phyloP scores from a whole-genome alignment of 2,888 invertebrate species.

The Coremacera marginata region DNA sequence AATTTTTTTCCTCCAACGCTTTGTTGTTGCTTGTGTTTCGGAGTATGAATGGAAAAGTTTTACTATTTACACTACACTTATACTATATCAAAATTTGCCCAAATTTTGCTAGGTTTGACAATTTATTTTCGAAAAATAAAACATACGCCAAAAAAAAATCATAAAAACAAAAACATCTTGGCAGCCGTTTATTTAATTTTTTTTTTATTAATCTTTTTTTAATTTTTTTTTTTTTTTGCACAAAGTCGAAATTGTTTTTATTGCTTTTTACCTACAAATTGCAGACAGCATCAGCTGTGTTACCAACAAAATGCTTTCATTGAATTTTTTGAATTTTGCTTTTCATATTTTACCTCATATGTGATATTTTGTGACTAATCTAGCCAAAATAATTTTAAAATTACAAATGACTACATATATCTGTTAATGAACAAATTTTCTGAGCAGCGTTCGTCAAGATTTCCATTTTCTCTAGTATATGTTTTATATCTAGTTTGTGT shows the following conservation, averaged over 20 bases:
- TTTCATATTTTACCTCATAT: neutral
- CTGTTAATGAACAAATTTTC: too few relatives aligned
- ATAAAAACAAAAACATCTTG: neutral
- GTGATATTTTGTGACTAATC: too few relatives aligned
- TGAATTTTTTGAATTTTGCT: neutral
- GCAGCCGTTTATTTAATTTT: neutral
- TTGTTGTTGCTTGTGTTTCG: neutral
- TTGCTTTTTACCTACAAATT: neutral
- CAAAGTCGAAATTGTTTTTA: too few relatives aligned
- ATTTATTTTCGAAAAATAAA: neutral
- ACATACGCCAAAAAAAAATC: neutral
- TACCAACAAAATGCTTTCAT: neutral
- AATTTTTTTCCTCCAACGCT: too few relatives aligned
- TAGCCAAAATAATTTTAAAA: too few relatives aligned
- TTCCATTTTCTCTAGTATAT: too few relatives aligned
- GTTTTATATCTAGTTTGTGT: too few relatives aligned
- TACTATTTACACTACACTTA: neutral
- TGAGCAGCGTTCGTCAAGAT: too few relatives aligned
- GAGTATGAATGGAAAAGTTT: neutral
- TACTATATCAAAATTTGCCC: neutral
- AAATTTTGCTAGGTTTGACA: neutral
- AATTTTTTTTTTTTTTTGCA: neutral
- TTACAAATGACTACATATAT: too few relatives aligned
- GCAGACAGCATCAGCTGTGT: neutral
- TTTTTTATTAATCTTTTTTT: neutral